Base-by-base conservation (phyloP, 2,888 invertebrate genomes). In the Lacanobia oleracea region DNA sequence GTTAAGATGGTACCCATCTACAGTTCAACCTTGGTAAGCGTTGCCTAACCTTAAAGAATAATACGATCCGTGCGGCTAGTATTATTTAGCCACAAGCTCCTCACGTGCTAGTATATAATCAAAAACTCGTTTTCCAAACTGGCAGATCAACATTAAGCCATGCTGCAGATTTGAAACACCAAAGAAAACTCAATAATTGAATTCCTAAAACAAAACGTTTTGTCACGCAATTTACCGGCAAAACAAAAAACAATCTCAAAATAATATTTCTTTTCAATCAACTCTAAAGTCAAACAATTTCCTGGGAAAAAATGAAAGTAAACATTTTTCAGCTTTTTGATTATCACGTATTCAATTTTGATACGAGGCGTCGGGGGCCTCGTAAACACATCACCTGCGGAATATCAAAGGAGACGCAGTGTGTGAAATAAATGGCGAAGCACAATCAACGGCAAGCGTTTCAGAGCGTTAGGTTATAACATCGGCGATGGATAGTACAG, bases 281-380 rank as follows among this genome's bases (percentile, higher is more conserved):
- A 40, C 76, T 68, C 43, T 59, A 68, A 80, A 80, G 59, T 83
- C 70, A 68, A 69, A 70, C 84, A 85, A 85, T 85, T 78, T 85
- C 85, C 86, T 78, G 80, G 71, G 64, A 66, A 67, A 81, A 84
- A 82, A 81, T 65, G 72, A 83, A 77, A 67, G 74, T 50, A 53
- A 79, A 69, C 61, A 78, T 64, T 75, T 77, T 75, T 62, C n/a
- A 73, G 50, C 56, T 53, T 79, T 73, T 83, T 85, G 78, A 85
- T 86, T 81, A 88, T 88, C 81, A 77, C 77, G 76, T 83, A 78
- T 85, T 86, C 81, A 84, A 87, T 84, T 87, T 83, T 81, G 79
- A 82, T 78, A 75, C 63, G 72, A 67, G 59, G 67, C 59, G 62
- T 50, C 8, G 50, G 43, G 65, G 60, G 66, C 59, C 67, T 57